These are phyloP conservation scores for Hemiprocne comata DNA, from an alignment of 2,113 vertebrate species.

Conservation along the genomic window DNA sequence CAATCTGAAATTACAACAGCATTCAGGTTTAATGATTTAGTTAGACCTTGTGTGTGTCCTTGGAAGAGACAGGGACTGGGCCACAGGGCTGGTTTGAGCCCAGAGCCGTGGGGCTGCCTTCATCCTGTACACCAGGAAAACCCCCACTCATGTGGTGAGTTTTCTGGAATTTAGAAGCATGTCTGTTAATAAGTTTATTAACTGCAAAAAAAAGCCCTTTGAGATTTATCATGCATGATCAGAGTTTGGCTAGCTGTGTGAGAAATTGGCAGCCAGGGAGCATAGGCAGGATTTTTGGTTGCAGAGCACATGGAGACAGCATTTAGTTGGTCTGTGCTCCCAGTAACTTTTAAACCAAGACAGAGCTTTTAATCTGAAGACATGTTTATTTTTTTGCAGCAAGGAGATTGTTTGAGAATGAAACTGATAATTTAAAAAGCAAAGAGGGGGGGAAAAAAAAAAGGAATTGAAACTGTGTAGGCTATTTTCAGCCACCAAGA, in stretches of 20 bases:
- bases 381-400: neutral
- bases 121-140: neutral
- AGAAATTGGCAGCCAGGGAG: neutral
- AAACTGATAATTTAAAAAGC: constrained; percentile 25
- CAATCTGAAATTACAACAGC: neutral
- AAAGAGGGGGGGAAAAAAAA: neutral
- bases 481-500: constrained; percentile 29
- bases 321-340: neutral
- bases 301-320: neutral
- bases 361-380: neutral
- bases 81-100: neutral
- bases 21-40: neutral
- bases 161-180: neutral
- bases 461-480: neutral
- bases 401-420: neutral
- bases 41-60: neutral
- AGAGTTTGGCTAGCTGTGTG: neutral
- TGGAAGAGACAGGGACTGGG: neutral
- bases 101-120: neutral
- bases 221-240: neutral
- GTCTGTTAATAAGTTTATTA: neutral
- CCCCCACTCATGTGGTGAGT: fast-evolving
- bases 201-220: neutral
- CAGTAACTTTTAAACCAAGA: neutral
- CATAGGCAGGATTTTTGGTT: neutral